Evolutionary conservation across 2,113 vertebrate species (phyloP).

Genomic region (Campylomormyrus numenius): DNA sequence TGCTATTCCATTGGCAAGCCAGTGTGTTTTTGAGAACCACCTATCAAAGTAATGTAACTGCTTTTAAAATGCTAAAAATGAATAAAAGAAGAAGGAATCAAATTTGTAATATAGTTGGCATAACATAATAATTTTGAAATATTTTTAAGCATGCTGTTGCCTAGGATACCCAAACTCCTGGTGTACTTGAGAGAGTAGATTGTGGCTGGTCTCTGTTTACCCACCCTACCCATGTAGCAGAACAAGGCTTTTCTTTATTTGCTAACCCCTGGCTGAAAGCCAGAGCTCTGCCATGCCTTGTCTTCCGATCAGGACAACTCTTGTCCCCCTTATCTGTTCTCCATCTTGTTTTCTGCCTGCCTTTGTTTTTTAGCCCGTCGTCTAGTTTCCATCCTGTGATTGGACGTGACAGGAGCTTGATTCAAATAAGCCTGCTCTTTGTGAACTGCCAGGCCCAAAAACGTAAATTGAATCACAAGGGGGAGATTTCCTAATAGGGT

Average conservation of each 20-base stretch:
- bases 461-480: slow-evolving; percentile 45
- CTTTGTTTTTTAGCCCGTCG: slow-evolving; percentile 22
- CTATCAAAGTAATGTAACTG: slow-evolving; percentile 38
- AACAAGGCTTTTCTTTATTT: slow-evolving; percentile 10
- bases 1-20: slow-evolving; percentile 55
- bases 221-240: not conserved
- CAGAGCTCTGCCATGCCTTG: slow-evolving; percentile 19
- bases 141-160: not conserved
- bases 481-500: slow-evolving; percentile 44
- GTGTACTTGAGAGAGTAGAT: not conserved
- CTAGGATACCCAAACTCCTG: not conserved
- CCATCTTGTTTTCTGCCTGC: slow-evolving; percentile 22
- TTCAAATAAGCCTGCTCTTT: slow-evolving; percentile 48
- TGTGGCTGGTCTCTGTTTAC: not conserved
- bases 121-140: not conserved
- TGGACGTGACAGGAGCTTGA: slow-evolving; percentile 23
- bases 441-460: slow-evolving; percentile 32
- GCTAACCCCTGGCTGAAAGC: slow-evolving; percentile 15
- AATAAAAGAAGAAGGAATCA: slow-evolving; percentile 38
- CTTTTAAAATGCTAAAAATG: slow-evolving; percentile 59
- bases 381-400: slow-evolving; percentile 23
- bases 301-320: slow-evolving; percentile 28
- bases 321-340: slow-evolving; percentile 24
- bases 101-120: slow-evolving; percentile 41
- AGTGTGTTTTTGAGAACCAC: slow-evolving; percentile 59